These are phyloP conservation scores for Anadara kagoshimensis DNA, from an alignment of 1,140 invertebrate genomes.

Conservation along the genomic window DNA sequence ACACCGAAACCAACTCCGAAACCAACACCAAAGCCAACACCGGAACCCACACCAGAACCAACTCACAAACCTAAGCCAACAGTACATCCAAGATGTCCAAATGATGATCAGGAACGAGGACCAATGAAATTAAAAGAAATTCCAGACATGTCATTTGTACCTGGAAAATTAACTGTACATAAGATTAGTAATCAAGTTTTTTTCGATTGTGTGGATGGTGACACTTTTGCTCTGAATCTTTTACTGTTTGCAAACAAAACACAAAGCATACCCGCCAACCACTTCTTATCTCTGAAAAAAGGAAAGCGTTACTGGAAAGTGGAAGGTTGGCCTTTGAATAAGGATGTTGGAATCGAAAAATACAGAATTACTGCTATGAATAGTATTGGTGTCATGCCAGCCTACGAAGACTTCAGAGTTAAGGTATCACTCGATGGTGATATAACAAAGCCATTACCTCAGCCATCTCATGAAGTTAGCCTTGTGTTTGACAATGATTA, in stretches of 20 bases:
- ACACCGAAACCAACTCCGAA: conserved; percentile 37
- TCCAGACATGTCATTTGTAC: conserved; percentile 75
- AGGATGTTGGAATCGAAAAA: conserved; percentile 79
- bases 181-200: conserved; percentile 90
- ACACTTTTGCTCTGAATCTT: conserved; percentile 83
- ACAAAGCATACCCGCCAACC: conserved; percentile 35
- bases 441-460: conserved; percentile 4
- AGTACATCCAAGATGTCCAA: conserved; percentile 24
- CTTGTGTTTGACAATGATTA: conserved; percentile 86
- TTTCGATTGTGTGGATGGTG: conserved; percentile 90
- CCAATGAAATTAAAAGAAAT: conserved; percentile 45
- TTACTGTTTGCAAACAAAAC: conserved; percentile 81
- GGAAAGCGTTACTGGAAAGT: conserved; percentile 67
- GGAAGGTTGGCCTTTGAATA: conserved; percentile 77
- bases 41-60: conserved; percentile 1
- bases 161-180: conserved; percentile 84
- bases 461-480: conserved; percentile 79
- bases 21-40: conserved; percentile 6
- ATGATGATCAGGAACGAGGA: conserved; percentile 15
- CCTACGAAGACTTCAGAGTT: conserved; percentile 38
- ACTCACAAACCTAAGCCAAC: too few species aligned
- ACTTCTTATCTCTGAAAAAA: conserved; percentile 50
- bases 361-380: conserved; percentile 51
- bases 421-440: conserved; percentile 24
- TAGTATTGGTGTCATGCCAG: conserved; percentile 14